Evolutionary conservation across 2,797 vertebrate species (phyloP).

Genomic region (Capromys pilorides): DNA sequence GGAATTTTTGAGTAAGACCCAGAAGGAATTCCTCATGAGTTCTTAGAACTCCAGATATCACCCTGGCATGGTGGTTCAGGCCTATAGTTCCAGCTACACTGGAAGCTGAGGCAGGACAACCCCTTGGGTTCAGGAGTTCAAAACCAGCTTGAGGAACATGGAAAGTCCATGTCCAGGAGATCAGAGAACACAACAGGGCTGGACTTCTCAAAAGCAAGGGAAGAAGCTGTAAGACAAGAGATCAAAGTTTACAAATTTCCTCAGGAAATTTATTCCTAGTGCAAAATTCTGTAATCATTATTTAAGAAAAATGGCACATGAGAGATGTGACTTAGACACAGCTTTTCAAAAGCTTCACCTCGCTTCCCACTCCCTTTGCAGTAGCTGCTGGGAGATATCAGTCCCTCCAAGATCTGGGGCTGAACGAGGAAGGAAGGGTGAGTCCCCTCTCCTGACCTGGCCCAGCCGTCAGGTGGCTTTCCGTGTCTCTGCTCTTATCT

Average conservation of each 20-base stretch:
- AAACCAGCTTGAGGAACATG: neutral
- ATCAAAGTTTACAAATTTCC: neutral
- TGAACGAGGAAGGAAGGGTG: neutral
- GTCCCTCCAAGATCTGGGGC: neutral
- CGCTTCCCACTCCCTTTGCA: neutral
- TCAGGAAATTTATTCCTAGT: too few species aligned
- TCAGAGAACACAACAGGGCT: neutral
- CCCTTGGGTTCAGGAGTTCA: neutral
- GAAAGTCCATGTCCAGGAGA: neutral
- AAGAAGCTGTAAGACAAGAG: neutral
- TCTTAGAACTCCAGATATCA: neutral
- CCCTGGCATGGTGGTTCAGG: neutral
- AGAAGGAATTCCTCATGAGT: neutral
- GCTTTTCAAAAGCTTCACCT: neutral
- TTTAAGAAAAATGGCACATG: neutral
- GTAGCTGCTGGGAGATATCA: neutral
- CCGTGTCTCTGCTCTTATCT: neutral
- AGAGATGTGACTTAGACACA: neutral
- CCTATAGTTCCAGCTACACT: neutral
- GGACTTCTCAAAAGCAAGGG: neutral
- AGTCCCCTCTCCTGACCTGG: neutral
- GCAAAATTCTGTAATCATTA: neutral
- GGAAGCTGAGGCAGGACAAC: neutral
- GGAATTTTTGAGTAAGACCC: neutral
- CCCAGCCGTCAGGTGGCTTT: neutral